phyloP scores from a whole-genome alignment of 2,113 vertebrate species.

The Gnathonemus longibarbis region DNA sequence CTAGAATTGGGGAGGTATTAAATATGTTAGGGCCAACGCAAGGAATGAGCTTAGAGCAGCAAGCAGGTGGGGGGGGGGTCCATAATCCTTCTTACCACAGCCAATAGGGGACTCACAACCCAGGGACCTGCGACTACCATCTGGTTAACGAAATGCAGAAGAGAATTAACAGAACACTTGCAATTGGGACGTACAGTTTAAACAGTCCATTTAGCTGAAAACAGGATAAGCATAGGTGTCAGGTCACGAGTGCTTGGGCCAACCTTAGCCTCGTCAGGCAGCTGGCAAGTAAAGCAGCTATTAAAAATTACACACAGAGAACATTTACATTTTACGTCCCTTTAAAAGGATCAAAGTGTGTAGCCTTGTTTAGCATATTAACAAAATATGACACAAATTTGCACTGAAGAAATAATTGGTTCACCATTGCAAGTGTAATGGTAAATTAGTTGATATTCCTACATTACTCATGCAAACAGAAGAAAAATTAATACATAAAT shows the following conservation, averaged over 20 bases:
- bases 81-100: slow-evolving; percentile 57
- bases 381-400: not conserved
- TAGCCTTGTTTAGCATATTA: not conserved
- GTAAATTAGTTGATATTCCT: not conserved
- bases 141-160: slow-evolving; percentile 60
- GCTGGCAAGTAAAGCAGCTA: not conserved
- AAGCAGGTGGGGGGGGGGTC: slow-evolving; percentile 14
- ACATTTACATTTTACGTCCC: not conserved
- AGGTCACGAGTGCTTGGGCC: not conserved
- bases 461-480: not conserved
- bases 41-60: slow-evolving; percentile 25
- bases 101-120: slow-evolving; percentile 64
- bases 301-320: not conserved
- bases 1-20: slow-evolving; percentile 13
- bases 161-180: slow-evolving; percentile 42
- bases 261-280: not conserved
- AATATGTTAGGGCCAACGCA: slow-evolving; percentile 24
- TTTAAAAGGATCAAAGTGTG: not conserved
- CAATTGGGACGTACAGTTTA: not conserved
- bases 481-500: not conserved
- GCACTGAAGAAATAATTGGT: not conserved
- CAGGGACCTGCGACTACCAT: slow-evolving; percentile 55
- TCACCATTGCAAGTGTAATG: not conserved
- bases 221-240: not conserved
- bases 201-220: not conserved